phyloP scores from a whole-genome alignment of 2,888 invertebrate species.

The Drosophila hamatofila region DNA sequence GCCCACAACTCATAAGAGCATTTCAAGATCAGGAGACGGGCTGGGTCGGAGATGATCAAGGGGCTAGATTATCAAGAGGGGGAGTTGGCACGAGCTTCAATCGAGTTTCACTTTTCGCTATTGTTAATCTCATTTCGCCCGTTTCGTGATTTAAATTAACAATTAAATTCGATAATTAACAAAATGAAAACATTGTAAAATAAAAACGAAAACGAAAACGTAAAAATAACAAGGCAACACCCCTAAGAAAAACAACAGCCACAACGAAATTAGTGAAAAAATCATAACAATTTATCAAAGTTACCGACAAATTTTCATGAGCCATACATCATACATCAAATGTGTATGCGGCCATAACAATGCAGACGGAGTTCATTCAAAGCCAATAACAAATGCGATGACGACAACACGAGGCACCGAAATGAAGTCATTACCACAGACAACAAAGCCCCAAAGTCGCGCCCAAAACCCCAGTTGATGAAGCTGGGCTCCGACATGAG shows the following conservation, averaged over 20 bases:
- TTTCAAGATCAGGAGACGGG: conserved; percentile 16
- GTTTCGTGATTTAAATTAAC: conserved; percentile 67
- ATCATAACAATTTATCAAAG: conserved; percentile 63
- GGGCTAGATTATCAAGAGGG: not conserved
- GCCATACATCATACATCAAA: conserved; percentile 52
- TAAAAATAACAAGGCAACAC: conserved; percentile 18
- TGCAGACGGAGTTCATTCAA: conserved; percentile 22
- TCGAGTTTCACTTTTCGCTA: conserved; percentile 69
- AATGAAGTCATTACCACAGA: conserved; percentile 74
- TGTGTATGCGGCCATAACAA: conserved; percentile 41
- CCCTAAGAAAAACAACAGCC: conserved; percentile 8
- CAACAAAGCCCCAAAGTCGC: conserved; percentile 40
- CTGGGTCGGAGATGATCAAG: not conserved
- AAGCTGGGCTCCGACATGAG: conserved; percentile 2
- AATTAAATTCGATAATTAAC: conserved; percentile 73
- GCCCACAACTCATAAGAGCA: conserved; percentile 37
- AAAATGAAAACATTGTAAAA: conserved; percentile 56
- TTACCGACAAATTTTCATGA: conserved; percentile 46
- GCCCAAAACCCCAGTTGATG: conserved; percentile 8
- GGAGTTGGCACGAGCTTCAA: conserved; percentile 2
- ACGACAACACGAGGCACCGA: conserved; percentile 27
- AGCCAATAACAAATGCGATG: conserved; percentile 37
- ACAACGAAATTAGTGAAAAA: conserved; percentile 6
- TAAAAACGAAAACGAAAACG: conserved; percentile 5
- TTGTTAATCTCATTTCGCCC: conserved; percentile 34